phyloP scores from a whole-genome alignment of 2,888 invertebrate species.

The Pachydiplax longipennis region DNA sequence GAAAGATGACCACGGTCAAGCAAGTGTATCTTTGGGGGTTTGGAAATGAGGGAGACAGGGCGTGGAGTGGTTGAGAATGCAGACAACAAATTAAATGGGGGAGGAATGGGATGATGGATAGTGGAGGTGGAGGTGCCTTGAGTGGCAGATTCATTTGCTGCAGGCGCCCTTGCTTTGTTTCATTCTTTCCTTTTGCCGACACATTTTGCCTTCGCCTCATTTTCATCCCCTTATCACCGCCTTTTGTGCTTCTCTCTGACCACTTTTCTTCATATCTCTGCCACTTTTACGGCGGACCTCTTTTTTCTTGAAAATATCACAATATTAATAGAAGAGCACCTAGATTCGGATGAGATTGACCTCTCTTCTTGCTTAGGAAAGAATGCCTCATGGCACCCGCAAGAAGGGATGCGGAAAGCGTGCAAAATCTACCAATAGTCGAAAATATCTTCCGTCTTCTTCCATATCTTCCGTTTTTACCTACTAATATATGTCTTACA shows the following conservation, averaged over 20 bases:
- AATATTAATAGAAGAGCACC: too few species aligned
- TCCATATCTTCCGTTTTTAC: background rate
- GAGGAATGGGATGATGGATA: background rate
- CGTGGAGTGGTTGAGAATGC: background rate
- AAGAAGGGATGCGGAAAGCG: too few species aligned
- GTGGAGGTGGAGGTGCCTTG: background rate
- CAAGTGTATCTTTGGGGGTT: background rate
- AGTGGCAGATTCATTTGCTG: constrained; percentile 40
- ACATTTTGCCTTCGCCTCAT: background rate
- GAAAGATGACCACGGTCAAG: background rate
- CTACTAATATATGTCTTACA: background rate
- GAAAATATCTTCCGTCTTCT: background rate
- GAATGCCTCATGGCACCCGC: too few species aligned
- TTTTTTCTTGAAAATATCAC: too few species aligned
- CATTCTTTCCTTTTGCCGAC: background rate
- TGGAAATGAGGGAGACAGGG: background rate
- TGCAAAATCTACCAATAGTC: too few species aligned
- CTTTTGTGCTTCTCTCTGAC: background rate
- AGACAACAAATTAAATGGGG: background rate
- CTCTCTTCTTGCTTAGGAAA: too few species aligned
- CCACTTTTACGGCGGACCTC: background rate
- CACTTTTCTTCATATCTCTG: background rate
- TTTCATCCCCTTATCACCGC: background rate
- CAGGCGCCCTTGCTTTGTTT: background rate
- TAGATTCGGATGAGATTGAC: too few species aligned